These are phyloP conservation scores for Cacatua alba DNA, from an alignment of 2,113 vertebrate species.

Conservation along the genomic window DNA sequence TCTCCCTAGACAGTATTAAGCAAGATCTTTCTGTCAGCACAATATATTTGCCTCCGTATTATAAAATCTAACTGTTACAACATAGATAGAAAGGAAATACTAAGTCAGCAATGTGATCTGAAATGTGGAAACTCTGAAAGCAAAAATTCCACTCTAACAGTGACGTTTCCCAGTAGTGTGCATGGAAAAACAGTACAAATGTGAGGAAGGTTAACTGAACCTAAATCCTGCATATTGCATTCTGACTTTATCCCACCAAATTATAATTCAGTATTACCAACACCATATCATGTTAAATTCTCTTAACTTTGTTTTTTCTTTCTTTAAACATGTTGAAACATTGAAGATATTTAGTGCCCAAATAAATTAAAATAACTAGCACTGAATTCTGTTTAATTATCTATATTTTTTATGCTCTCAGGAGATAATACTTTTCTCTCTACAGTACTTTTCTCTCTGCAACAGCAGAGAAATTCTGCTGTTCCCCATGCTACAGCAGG, in stretches of 20 bases:
- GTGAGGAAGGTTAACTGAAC: neutral
- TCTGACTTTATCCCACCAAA: neutral
- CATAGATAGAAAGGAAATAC: neutral
- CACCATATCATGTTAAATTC: neutral
- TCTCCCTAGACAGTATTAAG: neutral
- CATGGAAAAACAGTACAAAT: neutral
- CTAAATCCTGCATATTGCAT: neutral
- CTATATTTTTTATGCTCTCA: neutral
- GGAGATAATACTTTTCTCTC: neutral
- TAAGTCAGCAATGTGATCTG: neutral
- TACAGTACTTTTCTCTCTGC: neutral
- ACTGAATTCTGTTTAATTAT: neutral
- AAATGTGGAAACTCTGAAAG: neutral
- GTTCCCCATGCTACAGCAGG: fast-evolving
- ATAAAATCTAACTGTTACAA: neutral
- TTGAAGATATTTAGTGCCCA: neutral
- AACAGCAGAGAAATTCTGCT: neutral
- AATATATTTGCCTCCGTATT: neutral
- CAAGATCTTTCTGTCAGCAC: neutral
- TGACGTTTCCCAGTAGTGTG: neutral
- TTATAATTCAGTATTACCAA: neutral
- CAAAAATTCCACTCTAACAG: neutral
- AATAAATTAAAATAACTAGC: neutral
- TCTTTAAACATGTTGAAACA: neutral
- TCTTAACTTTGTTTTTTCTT: neutral